Evolutionary conservation across 2,888 invertebrate genomes (phyloP).

Genomic region (Protula sp.): DNA sequence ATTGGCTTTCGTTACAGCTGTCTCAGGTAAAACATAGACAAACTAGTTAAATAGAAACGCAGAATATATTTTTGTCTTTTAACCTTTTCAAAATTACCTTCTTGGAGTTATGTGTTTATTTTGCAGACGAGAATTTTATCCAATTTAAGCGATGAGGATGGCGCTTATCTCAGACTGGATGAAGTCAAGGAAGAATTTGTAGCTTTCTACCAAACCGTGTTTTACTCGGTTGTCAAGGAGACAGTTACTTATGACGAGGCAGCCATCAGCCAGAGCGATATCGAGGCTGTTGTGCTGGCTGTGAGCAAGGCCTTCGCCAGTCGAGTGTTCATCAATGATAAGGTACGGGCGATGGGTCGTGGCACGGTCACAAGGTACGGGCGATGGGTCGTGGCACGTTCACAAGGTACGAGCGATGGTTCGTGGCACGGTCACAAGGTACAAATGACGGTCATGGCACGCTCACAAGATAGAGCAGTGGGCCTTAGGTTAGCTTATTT

Average conservation of each 20-base stretch:
- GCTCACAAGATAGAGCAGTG: too few relatives aligned
- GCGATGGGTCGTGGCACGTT: too few relatives aligned
- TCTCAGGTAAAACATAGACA: too few relatives aligned
- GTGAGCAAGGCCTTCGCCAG: neutral
- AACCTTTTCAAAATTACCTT: too few relatives aligned
- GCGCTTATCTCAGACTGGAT: neutral
- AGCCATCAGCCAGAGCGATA: neutral
- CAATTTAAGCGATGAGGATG: neutral
- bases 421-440: neutral
- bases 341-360: too few relatives aligned
- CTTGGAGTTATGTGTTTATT: too few relatives aligned
- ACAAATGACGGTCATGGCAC: too few relatives aligned
- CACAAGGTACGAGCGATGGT: neutral
- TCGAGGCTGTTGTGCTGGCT: neutral
- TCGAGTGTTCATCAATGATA: neutral
- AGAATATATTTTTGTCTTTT: too few relatives aligned
- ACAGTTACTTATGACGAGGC: neutral
- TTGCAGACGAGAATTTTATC: neutral
- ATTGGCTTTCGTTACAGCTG: too few relatives aligned
- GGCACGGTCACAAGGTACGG: neutral
- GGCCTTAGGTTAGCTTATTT: too few relatives aligned
- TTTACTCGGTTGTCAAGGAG: neutral
- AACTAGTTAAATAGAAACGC: too few relatives aligned
- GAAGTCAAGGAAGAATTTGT: neutral
- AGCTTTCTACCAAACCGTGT: neutral